Evolutionary conservation across 1,140 invertebrate genomes (phyloP), one percentile per base, ranked within the genome.

Genomic region (Papilio xuthus): DNA sequence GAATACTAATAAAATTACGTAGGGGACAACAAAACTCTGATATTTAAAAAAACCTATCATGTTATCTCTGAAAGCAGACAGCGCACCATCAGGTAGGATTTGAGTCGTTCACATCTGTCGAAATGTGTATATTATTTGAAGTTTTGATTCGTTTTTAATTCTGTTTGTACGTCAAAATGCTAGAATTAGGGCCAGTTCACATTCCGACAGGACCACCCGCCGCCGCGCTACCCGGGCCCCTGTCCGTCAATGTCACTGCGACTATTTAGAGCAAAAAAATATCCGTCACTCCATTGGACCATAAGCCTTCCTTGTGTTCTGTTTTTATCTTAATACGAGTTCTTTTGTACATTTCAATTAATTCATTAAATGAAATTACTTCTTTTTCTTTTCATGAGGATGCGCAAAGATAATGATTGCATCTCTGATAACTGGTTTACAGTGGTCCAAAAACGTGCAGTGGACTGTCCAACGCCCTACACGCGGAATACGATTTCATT

Each of bases 201-300:
- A 86, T 85, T 84, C 82, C 82, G 73, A 80, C 78, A 72, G 37
- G 84, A 88, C 89, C 88, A 86, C 89, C 88, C 87, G 84, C 78
- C 85, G 84, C 53, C 75, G 15, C 50, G 56, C 77, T 70, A 77
- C 77, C 75, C 53, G 72, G 41, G 80, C 81, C 81, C 78, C 79
- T 90, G 90, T 90, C 90, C 85, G 86, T 92, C 89, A 92, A 84
- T 90, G 89, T 92, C 90, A 90, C 80, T 88, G 83, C 78, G 86
- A 82, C 82, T 88, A 82, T 81, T 79, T 83, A 86, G 84, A 87
- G 85, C 83, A 89, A 86, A 86, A 79, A 87, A 86, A 84, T 81
- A 78, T 82, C 79, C 81, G 53, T 78, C 82, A 81, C 63, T 81
- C 80, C 81, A 81, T 84, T 83, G 81, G 75, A 56, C 79, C 77